Base-by-base conservation (phyloP, 2,888 invertebrate species). In the Vanessa cardui region DNA sequence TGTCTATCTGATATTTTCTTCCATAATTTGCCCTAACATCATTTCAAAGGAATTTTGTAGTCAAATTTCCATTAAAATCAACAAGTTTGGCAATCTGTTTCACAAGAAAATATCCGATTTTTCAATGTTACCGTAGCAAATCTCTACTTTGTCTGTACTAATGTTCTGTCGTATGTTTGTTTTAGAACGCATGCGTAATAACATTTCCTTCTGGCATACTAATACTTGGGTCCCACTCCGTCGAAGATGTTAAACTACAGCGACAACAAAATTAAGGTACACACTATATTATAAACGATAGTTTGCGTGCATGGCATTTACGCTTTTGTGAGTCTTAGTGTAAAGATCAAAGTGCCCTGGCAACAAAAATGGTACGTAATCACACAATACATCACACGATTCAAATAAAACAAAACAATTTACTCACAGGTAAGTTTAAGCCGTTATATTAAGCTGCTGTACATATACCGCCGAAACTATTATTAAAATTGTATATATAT, bases 191-290 rank as follows among this genome's bases (percentile, higher is more conserved):
- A 92, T 92, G 92, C 90, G 91, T 92, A 91, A 92, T 92, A 92
- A 92, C 92, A 87, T 92, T 92, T 86, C 92, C 92, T 91, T 92
- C 92, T 91, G 92, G 92, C 92, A 92, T 92, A 92, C 92, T 92
- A 92, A 92, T 92, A 81, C 71, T 86, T 88, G 90, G 92, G 81
- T 83, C 79, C 83, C 88, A 81, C 81, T 85, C 80, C 84, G 85
- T 79, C 84, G 84, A 81, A 84, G 88, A 79, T 81, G 82, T 77
- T 91, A 87, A 77, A 76, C 76, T 77, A 73, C 75, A 76, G 80
- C 71, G 73, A 80, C 80, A 75, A 82, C 78, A 80, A 84, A 85
- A 85, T 84, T 81, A 83, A 92, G 92, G 91, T 90, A 88, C 81
- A 71, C 67, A 68, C 71, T 75, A 78, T 80, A 68, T 75, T 78